A percentile compares a stretch with the other conserved stretches of the same genome.
These are phyloP conservation scores for Mactra quadrangularis DNA, from an alignment of 1,140 invertebrate species.

Conservation along the genomic window DNA sequence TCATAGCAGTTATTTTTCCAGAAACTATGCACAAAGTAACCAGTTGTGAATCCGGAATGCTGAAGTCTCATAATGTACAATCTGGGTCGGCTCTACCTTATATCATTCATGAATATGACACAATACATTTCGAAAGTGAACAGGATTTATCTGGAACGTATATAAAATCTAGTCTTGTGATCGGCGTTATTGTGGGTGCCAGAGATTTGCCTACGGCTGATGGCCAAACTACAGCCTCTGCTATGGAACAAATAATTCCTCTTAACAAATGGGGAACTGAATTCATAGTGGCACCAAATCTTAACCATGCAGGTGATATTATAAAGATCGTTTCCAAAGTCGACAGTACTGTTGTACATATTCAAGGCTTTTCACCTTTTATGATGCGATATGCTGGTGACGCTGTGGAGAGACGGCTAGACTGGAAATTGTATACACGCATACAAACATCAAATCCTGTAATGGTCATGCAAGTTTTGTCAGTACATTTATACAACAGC, in stretches of 20 bases:
- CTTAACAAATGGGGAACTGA: slow-evolving; percentile 35
- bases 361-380: slow-evolving; percentile 39
- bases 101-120: slow-evolving; percentile 31
- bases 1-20: slow-evolving; percentile 8
- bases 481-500: slow-evolving; percentile 31
- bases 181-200: slow-evolving; percentile 44
- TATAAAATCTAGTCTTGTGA: slow-evolving; percentile 4
- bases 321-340: slow-evolving; percentile 44
- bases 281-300: slow-evolving; percentile 35
- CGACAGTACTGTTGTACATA: slow-evolving; percentile 22
- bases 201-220: background rate
- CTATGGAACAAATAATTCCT: slow-evolving; percentile 47
- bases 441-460: slow-evolving; percentile 31
- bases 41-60: background rate
- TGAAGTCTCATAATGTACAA: background rate
- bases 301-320: slow-evolving; percentile 39
- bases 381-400: slow-evolving; percentile 26
- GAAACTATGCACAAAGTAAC: background rate
- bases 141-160: slow-evolving; percentile 28
- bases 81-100: slow-evolving; percentile 3
- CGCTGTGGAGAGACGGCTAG: slow-evolving; percentile 18
- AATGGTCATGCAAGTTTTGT: slow-evolving; percentile 31
- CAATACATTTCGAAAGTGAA: slow-evolving; percentile 51
- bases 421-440: slow-evolving; percentile 18
- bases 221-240: background rate